phyloP scores from a whole-genome alignment of 2,113 vertebrate genomes.

The Coryphaenoides rupestris region DNA sequence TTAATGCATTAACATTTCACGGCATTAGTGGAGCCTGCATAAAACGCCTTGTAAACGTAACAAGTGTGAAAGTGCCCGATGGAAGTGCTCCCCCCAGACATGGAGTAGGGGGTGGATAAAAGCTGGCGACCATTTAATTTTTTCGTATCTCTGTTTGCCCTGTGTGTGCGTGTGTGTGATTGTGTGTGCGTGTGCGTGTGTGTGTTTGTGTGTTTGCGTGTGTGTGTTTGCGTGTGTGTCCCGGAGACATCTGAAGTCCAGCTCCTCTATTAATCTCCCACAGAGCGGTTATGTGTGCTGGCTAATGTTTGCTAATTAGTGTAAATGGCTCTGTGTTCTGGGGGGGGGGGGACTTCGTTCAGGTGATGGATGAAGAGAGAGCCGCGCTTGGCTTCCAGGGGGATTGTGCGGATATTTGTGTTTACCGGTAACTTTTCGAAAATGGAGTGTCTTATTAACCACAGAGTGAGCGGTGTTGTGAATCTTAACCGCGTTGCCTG shows the following conservation, averaged over 20 bases:
- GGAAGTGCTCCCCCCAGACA: constrained; percentile 44
- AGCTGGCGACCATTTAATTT: constrained; percentile 21
- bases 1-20: too few relatives aligned
- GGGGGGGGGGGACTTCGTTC: constrained; percentile 15
- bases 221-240: not conserved
- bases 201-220: too few relatives aligned
- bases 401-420: not conserved
- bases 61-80: constrained; percentile 1
- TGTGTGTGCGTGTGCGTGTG: too few relatives aligned
- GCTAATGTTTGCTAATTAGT: constrained; percentile 36
- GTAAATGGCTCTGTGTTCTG: constrained; percentile 33
- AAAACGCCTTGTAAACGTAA: constrained; percentile 19
- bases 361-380: constrained; percentile 30
- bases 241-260: not conserved
- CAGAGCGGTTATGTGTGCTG: not conserved
- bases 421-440: not conserved
- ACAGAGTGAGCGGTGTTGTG: too few relatives aligned
- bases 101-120: constrained; percentile 16
- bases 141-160: constrained; percentile 32
- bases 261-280: too few relatives aligned
- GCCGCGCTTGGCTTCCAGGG: not conserved
- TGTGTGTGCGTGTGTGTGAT: too few relatives aligned
- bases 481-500: too few relatives aligned
- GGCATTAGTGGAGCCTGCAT: not conserved
- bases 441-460: too few relatives aligned